A percentile compares a stretch with the other conserved stretches of the same genome.
Evolutionary conservation across 2,797 vertebrate genomes (phyloP).

Genomic region (Lagodon rhomboides): DNA sequence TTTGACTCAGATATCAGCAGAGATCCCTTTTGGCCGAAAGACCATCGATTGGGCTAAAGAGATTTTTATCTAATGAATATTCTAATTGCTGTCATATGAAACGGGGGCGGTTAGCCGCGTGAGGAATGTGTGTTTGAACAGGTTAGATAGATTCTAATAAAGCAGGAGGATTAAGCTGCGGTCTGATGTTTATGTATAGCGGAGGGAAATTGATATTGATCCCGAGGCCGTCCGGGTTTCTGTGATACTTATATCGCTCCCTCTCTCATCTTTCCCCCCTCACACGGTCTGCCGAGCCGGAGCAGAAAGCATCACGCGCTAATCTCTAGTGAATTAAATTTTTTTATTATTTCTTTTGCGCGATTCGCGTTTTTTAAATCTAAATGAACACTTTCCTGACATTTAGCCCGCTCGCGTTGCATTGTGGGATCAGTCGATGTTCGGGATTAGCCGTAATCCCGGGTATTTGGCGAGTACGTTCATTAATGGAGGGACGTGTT

Average conservation of each 20-base stretch:
- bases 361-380: constrained; percentile 53
- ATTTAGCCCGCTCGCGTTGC: constrained; percentile 58
- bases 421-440: constrained; percentile 74
- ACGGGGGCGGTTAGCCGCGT: constrained; percentile 36
- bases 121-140: constrained; percentile 66
- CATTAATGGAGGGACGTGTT: constrained; percentile 67
- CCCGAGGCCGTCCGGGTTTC: constrained; percentile 34
- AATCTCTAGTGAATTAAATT: constrained; percentile 58
- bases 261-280: constrained; percentile 22
- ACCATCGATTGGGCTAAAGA: constrained; percentile 67
- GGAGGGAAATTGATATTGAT: constrained; percentile 69
- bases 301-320: constrained; percentile 47
- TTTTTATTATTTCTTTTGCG: background rate
- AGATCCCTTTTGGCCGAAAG: constrained; percentile 70
- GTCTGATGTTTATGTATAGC: constrained; percentile 73
- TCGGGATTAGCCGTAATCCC: constrained; percentile 78
- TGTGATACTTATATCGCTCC: constrained; percentile 29
- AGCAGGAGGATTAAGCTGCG: constrained; percentile 66
- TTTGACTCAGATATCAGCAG: constrained; percentile 69
- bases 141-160: constrained; percentile 71
- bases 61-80: constrained; percentile 79
- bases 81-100: constrained; percentile 69
- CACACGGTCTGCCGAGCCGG: background rate
- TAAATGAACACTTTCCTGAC: constrained; percentile 55
- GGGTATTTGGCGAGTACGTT: constrained; percentile 69